Base-by-base conservation (phyloP, 2,113 vertebrate genomes). In the Apus apus region DNA sequence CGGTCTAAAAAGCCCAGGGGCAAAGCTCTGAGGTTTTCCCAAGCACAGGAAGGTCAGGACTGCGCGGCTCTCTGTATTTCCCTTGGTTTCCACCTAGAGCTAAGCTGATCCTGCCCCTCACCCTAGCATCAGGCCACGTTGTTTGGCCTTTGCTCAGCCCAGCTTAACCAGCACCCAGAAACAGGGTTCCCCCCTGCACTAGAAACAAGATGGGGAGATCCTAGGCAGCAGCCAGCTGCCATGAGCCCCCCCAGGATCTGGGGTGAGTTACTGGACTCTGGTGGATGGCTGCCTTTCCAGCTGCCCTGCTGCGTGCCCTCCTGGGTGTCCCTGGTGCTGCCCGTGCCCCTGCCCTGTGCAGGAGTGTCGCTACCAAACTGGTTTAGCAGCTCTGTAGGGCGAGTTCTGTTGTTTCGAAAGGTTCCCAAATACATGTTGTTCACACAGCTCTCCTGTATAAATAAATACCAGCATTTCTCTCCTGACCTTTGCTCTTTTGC, bases 401-500 rank as follows among this genome's bases (percentile, higher is more conserved):
- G 75, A 93, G 93, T 87, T 73, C 4, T 46, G 93, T 15, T 67
- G 65, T 96, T 95, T 96, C 70, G 43, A 97, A 97, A 96, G 96
- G 93, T 85, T 97, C 95, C 95, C 91, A 73, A 96, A 96, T 65
- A 76, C 89, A 15, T 72, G 92, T 93, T 95, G 95, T 90, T 96
- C 91, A 0, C 83, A 6, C 61, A 94, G 91, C 62, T 84, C 95
- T 89, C 93, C 89, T 96, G 93, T 70, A 96, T 90, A 97, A 97
- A 97, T 65, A 97, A 97, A 97, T 73, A 93, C 80, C 76, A 25
- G 90, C 95, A 66, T 96, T 97, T 96, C 97, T 96, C 54, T 61
- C 90, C 93, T 87, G 97, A 97, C 97, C 97, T 97, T 97, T 96
- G 95, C 91, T 96, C 94, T 62, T 89, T 8, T 71, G 91, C 94